phyloP scores from a whole-genome alignment of 2,888 invertebrate genomes.

The Phyto melanocephala region DNA sequence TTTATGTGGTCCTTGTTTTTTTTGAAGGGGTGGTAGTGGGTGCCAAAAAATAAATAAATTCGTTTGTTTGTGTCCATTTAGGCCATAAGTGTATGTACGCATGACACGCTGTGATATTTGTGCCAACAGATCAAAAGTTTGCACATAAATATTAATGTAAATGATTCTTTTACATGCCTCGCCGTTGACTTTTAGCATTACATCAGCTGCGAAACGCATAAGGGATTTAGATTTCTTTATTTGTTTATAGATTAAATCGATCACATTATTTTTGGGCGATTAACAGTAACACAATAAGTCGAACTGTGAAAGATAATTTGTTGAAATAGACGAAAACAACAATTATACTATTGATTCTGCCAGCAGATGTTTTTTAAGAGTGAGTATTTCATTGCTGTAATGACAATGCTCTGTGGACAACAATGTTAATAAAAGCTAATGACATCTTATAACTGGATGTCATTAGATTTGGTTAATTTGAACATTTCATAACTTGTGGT shows the following conservation, averaged over 20 bases:
- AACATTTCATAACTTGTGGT: too few species aligned
- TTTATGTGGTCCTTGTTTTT: background rate
- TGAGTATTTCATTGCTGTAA: too few species aligned
- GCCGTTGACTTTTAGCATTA: conserved; percentile 20
- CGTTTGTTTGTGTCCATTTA: background rate
- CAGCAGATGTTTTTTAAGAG: too few species aligned
- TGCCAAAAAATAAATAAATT: background rate
- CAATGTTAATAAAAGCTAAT: too few species aligned
- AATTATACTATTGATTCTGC: too few species aligned
- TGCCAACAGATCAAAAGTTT: conserved; percentile 18
- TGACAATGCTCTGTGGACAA: too few species aligned
- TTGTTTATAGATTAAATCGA: conserved; percentile 2
- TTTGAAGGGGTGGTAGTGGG: background rate
- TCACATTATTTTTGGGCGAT: background rate
- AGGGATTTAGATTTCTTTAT: conserved; percentile 9
- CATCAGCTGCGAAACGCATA: background rate
- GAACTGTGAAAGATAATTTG: too few species aligned
- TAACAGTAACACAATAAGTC: too few species aligned
- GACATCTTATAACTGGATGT: too few species aligned
- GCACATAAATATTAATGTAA: conserved; percentile 1
- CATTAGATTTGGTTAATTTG: too few species aligned
- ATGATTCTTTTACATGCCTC: conserved; percentile 11
- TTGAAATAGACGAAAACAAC: too few species aligned
- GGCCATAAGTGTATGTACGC: background rate
- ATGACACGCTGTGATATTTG: background rate